Evolutionary conservation across 2,797 vertebrate species (phyloP), one percentile per base, ranked within the genome.

Genomic region (Erpetoichthys calabaricus): DNA sequence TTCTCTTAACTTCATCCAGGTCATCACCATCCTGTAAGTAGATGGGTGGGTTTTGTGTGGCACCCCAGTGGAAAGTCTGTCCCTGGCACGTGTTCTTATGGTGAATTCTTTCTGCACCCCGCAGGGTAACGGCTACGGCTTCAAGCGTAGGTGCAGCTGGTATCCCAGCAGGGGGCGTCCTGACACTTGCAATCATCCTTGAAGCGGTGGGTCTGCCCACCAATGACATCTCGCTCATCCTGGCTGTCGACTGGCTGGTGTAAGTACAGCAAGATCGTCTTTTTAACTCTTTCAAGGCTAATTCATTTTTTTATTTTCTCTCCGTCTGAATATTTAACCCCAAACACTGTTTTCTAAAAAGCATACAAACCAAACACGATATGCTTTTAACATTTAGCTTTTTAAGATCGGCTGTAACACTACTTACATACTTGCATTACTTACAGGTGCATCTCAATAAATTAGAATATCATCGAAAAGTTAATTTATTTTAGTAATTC

Each of bases 221-320:
- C 58, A 73, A 63, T 0, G 86, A 93, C 66, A 86, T 95, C 68
- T 94, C 91, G 8, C 84, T 89, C 52, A 90, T 95, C 66, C 70
- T 95, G 70, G 91, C 91, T 2, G 89, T 95, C 25, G 91, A 95
- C 60, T 95, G 91, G 91, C 81, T 95, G 7, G 88, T 95, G 91
- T 95, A 63, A 91, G 91, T 90, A 67, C 6, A 1, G n/a, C 42
- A 8, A 44, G 5, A 9, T 55, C 10, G 6, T 5, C 51, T 25
- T 25, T 1, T 10, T 6, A 25, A 6, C 53, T 3, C 4, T 42
- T 42, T 42, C 47, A 7, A 25, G 25, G 25, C 25, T 25, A 25
- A 25, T 25, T 25, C 25, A 25, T 25, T 25, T 25, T 25, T 25
- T 25, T 25, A 25, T 25, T 25, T n/a, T 25, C 25, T 25, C n/a